phyloP scores from a whole-genome alignment of 2,888 invertebrate species.

The Corythucha ciliata region DNA sequence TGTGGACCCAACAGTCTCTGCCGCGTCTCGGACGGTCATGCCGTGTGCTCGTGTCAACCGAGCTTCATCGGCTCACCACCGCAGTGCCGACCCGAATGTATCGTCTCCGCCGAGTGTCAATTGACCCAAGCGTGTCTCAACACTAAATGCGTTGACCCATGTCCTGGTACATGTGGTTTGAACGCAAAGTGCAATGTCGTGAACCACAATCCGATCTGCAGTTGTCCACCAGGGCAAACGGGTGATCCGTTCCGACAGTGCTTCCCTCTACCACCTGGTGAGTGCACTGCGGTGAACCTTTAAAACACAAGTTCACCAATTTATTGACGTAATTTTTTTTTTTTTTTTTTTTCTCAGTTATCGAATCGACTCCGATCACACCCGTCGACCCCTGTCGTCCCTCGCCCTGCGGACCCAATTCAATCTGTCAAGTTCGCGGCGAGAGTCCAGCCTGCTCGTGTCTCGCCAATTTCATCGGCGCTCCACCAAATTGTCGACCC shows the following conservation, averaged over 20 bases:
- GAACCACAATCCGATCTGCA: slow-evolving; percentile 60
- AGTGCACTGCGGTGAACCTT: too few relatives aligned
- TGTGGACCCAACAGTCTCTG: slow-evolving; percentile 66
- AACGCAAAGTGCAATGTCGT: slow-evolving; percentile 55
- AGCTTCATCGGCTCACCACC: slow-evolving; percentile 62
- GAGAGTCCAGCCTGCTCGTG: slow-evolving; percentile 35
- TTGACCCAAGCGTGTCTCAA: slow-evolving; percentile 57
- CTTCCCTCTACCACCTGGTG: slow-evolving; percentile 42
- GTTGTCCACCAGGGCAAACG: slow-evolving; percentile 51
- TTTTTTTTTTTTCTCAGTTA: slow-evolving; percentile 4
- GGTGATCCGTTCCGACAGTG: slow-evolving; percentile 60
- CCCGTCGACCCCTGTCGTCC: slow-evolving; percentile 54
- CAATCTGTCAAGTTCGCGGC: slow-evolving; percentile 51
- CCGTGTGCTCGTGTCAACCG: slow-evolving; percentile 61
- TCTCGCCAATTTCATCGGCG: slow-evolving; percentile 33
- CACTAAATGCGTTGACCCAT: slow-evolving; percentile 54
- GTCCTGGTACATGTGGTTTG: slow-evolving; percentile 55
- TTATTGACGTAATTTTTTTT: neutral
- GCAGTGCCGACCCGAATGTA: slow-evolving; percentile 54
- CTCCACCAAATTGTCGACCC: slow-evolving; percentile 35
- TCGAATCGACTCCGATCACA: slow-evolving; percentile 18
- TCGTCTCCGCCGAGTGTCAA: slow-evolving; percentile 55
- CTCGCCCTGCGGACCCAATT: slow-evolving; percentile 63
- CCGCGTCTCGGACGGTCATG: slow-evolving; percentile 49
- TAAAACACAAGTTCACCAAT: too few relatives aligned